phyloP scores from a whole-genome alignment of 2,888 invertebrate species.

The Dolichomitus sp. region DNA sequence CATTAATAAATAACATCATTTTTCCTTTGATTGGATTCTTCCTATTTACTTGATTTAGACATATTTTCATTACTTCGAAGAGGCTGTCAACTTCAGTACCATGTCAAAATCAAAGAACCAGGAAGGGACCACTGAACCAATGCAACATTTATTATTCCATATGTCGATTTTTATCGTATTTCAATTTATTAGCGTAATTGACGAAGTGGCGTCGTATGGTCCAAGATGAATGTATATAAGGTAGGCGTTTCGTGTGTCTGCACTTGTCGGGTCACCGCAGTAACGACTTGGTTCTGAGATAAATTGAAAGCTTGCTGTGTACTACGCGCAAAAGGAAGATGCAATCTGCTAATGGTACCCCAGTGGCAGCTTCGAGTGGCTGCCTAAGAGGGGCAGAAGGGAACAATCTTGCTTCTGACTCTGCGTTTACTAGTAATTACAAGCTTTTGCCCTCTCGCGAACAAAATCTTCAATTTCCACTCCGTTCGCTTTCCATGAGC shows the following conservation, averaged over 20 bases:
- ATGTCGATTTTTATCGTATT: constrained; percentile 58
- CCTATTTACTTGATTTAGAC: neutral
- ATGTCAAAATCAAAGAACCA: neutral
- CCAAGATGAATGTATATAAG: neutral
- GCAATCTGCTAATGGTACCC: constrained; percentile 83
- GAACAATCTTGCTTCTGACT: constrained; percentile 57
- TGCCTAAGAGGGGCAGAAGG: constrained; percentile 48
- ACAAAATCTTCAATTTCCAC: constrained; percentile 55
- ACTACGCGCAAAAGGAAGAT: constrained; percentile 73
- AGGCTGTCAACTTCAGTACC: neutral
- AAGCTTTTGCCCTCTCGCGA: constrained; percentile 41
- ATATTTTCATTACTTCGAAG: neutral
- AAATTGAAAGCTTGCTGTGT: constrained; percentile 70
- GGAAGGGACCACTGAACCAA: neutral
- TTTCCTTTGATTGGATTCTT: neutral
- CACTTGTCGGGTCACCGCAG: constrained; percentile 66
- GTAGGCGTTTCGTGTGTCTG: constrained; percentile 17
- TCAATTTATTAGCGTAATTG: constrained; percentile 74
- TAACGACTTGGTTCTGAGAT: constrained; percentile 72
- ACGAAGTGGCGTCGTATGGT: constrained; percentile 57
- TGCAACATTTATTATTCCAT: neutral
- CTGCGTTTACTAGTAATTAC: constrained; percentile 59
- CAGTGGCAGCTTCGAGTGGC: constrained; percentile 74
- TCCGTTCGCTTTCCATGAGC: constrained; percentile 34
- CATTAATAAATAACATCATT: neutral